These are phyloP conservation scores for Branchipolynoe longqiensis DNA, from an alignment of 2,888 invertebrate genomes.

Conservation along the genomic window DNA sequence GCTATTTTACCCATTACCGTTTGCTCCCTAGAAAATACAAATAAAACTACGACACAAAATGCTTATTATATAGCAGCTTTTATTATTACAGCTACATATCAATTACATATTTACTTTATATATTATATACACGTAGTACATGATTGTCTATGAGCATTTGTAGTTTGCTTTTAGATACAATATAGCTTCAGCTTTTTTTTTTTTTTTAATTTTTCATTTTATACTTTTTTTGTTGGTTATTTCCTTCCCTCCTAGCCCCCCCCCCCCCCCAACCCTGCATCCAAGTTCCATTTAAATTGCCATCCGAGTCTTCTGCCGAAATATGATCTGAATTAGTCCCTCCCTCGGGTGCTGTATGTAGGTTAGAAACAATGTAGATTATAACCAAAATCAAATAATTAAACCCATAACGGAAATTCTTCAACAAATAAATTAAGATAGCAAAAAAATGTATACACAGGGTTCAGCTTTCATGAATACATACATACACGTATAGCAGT, in stretches of 20 bases:
- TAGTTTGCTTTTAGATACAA: not conserved
- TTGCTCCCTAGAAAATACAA: too few species aligned
- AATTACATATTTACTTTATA: constrained; percentile 21
- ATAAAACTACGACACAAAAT: too few species aligned
- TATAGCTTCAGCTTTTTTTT: too few species aligned
- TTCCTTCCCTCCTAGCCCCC: too few species aligned
- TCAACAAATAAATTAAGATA: constrained; percentile 11
- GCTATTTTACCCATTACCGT: too few species aligned
- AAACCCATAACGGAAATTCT: constrained; percentile 5
- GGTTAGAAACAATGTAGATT: too few species aligned
- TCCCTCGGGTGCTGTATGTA: not conserved
- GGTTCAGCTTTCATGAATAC: not conserved
- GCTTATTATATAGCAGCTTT: not conserved
- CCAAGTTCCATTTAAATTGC: too few species aligned
- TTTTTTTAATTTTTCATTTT: not conserved
- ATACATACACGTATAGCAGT: constrained; percentile 21
- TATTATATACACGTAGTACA: constrained; percentile 38
- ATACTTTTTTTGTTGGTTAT: not conserved
- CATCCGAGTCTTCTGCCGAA: too few species aligned
- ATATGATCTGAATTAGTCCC: not conserved
- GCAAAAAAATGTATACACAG: constrained; percentile 33
- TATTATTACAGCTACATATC: constrained; percentile 20
- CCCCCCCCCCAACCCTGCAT: too few species aligned
- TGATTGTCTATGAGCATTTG: not conserved
- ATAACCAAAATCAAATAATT: too few species aligned